phyloP scores from a whole-genome alignment of 2,113 vertebrate genomes.

The Leptodactylus fuscus region DNA sequence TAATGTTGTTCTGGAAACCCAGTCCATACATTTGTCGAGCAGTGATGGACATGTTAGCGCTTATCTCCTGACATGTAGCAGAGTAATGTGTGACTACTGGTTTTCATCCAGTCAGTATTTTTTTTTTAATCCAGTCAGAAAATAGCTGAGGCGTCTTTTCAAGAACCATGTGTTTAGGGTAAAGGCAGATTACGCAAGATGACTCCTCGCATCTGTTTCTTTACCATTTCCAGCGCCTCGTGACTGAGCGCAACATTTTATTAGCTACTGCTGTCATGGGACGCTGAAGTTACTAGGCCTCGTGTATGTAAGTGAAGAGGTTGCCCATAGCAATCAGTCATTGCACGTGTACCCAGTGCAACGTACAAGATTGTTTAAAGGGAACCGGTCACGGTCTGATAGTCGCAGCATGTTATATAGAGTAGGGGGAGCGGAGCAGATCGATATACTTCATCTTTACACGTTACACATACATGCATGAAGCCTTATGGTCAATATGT shows the following conservation, averaged over 20 bases:
- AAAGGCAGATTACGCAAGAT: constrained; percentile 16
- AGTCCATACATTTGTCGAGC: neutral
- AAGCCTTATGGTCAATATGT: too few relatives aligned
- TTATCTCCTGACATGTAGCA: neutral
- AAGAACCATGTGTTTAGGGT: constrained; percentile 11
- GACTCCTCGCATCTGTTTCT: constrained; percentile 2
- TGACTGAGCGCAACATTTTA: neutral
- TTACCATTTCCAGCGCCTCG: neutral
- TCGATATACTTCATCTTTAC: too few relatives aligned
- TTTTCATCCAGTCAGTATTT: neutral
- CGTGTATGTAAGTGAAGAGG: neutral
- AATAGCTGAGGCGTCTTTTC: constrained; percentile 1
- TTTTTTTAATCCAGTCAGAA: neutral
- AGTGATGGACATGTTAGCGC: neutral
- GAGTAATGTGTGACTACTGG: neutral
- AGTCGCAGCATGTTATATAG: too few relatives aligned
- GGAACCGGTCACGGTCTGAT: too few relatives aligned
- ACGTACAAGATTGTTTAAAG: too few relatives aligned
- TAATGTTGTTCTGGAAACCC: too few relatives aligned
- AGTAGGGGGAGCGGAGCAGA: too few relatives aligned
- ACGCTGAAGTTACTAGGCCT: too few relatives aligned
- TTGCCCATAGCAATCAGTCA: too few relatives aligned
- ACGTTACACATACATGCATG: too few relatives aligned
- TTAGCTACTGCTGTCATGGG: neutral
- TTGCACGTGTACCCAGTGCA: too few relatives aligned